Evolutionary conservation across 2,113 vertebrate species (phyloP).

Genomic region (Hucho hucho): DNA sequence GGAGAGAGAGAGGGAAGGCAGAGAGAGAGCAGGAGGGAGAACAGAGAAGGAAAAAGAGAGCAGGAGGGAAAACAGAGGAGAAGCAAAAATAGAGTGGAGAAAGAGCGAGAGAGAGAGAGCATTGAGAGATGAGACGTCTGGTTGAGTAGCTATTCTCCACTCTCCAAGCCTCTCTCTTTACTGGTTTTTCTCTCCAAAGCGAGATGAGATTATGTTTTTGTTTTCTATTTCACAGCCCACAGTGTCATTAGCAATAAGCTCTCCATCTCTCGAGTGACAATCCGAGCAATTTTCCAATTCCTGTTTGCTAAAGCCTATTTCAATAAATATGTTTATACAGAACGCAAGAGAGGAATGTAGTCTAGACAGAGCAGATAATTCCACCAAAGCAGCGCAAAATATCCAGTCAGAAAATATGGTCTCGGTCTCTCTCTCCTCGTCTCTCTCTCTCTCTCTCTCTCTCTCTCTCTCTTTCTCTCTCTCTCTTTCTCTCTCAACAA

Average conservation of each 20-base stretch:
- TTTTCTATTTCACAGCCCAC: background rate
- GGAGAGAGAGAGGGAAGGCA: conserved; percentile 1
- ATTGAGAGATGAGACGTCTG: background rate
- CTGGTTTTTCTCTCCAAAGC: background rate
- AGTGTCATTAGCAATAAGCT: background rate
- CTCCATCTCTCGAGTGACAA: no score
- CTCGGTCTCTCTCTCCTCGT: no score
- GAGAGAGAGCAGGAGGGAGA: conserved; percentile 1
- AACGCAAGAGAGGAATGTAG: no score
- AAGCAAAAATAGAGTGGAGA: background rate
- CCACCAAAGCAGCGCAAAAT: no score
- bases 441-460: background rate
- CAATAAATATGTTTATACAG: no score
- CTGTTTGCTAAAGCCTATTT: background rate
- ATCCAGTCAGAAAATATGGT: background rate
- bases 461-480: background rate
- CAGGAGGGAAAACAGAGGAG: background rate
- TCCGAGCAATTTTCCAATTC: no score
- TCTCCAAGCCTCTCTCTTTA: background rate
- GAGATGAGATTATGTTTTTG: background rate
- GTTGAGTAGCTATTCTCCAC: conserved; percentile 6
- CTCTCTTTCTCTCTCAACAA: background rate
- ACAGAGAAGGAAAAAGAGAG: background rate
- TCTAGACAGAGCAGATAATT: no score
- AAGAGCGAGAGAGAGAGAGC: background rate